Evolutionary conservation across 1,140 invertebrate species (phyloP).

Genomic region (Holotrichia oblita): DNA sequence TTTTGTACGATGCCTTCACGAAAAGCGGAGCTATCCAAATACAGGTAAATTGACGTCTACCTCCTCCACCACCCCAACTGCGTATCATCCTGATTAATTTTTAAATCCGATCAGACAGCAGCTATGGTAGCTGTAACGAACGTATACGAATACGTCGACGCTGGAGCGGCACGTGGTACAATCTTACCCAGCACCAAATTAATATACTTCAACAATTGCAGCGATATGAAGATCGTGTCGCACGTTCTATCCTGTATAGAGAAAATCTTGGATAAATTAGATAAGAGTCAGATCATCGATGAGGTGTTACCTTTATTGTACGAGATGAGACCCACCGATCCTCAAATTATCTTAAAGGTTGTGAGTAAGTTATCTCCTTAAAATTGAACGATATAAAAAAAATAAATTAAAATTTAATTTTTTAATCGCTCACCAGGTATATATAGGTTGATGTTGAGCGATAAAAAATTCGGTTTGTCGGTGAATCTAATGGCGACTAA

Average conservation of each 20-base stretch:
- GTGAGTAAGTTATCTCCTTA: conserved; percentile 80
- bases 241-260: conserved; percentile 82
- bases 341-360: conserved; percentile 80
- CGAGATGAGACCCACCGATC: conserved; percentile 86
- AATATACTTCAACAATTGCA: conserved; percentile 87
- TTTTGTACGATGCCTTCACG: conserved; percentile 84
- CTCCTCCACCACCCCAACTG: too few relatives aligned
- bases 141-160: conserved; percentile 86
- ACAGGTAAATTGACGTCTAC: conserved; percentile 67
- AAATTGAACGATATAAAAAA: too few relatives aligned
- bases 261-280: conserved; percentile 82
- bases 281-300: conserved; percentile 89
- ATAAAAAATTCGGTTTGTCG: conserved; percentile 91
- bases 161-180: conserved; percentile 81
- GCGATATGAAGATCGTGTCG: conserved; percentile 79
- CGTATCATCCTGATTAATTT: too few relatives aligned
- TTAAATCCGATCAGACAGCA: conserved; percentile 72
- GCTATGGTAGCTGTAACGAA: conserved; percentile 89
- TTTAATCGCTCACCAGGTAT: too few relatives aligned
- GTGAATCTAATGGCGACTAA: conserved; percentile 93
- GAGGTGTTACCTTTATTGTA: conserved; percentile 92
- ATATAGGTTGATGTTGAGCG: conserved; percentile 90
- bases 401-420: too few relatives aligned
- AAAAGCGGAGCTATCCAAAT: conserved; percentile 93
- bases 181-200: conserved; percentile 88